A percentile compares a stretch with the other conserved stretches of the same genome.
These are phyloP conservation scores for Anguilla marmorata DNA, from an alignment of 2,797 vertebrate species.

Conservation along the genomic window DNA sequence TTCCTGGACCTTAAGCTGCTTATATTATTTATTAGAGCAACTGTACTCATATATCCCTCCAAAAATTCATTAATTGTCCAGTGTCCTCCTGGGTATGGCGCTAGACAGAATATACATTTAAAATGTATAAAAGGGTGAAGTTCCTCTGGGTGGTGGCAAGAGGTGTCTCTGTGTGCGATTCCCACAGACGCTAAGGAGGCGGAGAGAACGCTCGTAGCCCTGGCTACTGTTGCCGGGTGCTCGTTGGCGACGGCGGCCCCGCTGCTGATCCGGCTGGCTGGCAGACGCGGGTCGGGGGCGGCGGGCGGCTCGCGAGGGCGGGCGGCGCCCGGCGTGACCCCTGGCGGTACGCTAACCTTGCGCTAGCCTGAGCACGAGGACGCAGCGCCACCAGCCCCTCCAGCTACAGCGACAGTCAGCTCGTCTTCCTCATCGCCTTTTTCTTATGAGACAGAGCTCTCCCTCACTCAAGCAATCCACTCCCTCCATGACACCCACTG, in stretches of 20 bases:
- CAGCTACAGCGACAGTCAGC: conserved; percentile 60
- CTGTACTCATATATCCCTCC: background rate
- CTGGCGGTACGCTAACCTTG: conserved; percentile 23
- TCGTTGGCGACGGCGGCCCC: conserved; percentile 52
- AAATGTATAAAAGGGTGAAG: background rate
- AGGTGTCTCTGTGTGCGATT: background rate
- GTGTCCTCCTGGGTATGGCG: background rate
- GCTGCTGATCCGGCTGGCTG: conserved; percentile 61
- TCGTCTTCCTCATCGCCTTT: background rate
- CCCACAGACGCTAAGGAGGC: conserved; percentile 44
- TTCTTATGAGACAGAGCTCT: background rate
- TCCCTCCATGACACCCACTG: background rate
- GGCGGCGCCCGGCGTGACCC: conserved; percentile 39
- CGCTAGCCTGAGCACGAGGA: background rate
- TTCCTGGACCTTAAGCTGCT: background rate
- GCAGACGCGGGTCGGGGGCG: conserved; percentile 47
- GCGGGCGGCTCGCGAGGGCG: conserved; percentile 40
- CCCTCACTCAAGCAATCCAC: background rate
- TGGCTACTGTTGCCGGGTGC: conserved; percentile 53
- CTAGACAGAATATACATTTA: background rate
- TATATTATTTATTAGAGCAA: background rate
- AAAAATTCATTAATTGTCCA: background rate
- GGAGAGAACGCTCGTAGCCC: conserved; percentile 51
- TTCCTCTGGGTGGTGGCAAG: background rate
- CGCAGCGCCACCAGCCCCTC: background rate